These are phyloP conservation scores for Alosa sapidissima DNA, from an alignment of 2,797 vertebrate genomes.

Conservation along the genomic window DNA sequence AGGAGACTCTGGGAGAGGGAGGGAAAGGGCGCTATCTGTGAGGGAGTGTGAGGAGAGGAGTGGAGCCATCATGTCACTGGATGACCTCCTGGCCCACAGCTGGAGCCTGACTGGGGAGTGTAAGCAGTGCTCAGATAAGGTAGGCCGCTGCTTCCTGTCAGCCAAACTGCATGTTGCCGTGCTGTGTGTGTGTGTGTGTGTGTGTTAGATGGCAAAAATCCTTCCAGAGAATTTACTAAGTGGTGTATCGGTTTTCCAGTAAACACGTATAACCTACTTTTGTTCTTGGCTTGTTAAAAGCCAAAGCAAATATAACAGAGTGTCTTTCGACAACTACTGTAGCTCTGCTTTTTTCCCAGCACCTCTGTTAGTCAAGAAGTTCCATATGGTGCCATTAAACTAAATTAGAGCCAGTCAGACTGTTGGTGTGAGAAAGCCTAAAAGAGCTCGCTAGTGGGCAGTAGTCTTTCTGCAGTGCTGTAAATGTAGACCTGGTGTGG, in stretches of 20 bases:
- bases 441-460: not conserved
- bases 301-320: not conserved
- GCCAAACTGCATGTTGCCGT: not conserved
- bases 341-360: not conserved
- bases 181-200: slow-evolving; percentile 26
- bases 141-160: slow-evolving; percentile 23
- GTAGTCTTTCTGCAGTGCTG: not conserved
- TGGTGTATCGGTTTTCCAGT: not conserved
- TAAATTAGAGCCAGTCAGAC: not conserved
- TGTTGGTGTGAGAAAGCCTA: not conserved
- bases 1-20: not conserved
- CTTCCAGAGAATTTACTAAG: too few species aligned
- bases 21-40: slow-evolving; percentile 35
- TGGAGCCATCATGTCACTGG: slow-evolving; percentile 37
- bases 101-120: slow-evolving; percentile 29
- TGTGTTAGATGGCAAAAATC: not conserved
- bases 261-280: not conserved
- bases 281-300: not conserved
- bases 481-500: not conserved
- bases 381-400: not conserved
- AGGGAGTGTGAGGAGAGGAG: slow-evolving; percentile 48
- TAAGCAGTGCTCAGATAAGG: slow-evolving; percentile 50
- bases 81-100: slow-evolving; percentile 40
- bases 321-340: not conserved
- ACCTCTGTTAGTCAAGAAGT: not conserved